phyloP scores from a whole-genome alignment of 37 sponge, comb jelly and placozoan species.

The Chondrilla cf. caribensis region DNA sequence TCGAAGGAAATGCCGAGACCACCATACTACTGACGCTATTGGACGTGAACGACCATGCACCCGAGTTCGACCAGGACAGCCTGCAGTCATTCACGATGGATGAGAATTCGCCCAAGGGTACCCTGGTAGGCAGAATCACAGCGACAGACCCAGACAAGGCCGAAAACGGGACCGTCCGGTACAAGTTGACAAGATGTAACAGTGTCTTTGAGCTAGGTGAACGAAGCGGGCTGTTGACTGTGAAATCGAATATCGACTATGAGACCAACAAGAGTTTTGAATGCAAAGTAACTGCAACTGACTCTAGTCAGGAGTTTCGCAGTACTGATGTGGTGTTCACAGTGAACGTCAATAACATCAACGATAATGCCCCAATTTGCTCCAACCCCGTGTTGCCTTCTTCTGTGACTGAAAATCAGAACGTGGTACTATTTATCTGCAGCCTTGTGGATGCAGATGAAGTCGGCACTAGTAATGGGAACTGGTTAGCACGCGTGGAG shows the following conservation, averaged over 20 bases:
- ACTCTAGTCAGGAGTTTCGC: background rate
- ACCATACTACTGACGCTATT: conserved; percentile 12
- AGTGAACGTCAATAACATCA: background rate
- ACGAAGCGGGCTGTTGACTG: background rate
- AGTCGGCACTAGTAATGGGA: no score
- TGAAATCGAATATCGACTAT: background rate
- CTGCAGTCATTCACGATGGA: background rate
- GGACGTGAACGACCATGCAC: conserved; percentile 72
- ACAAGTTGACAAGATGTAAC: background rate
- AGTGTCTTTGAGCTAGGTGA: background rate
- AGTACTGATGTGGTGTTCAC: background rate
- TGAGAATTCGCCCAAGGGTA: background rate
- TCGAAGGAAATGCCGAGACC: background rate
- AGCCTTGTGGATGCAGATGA: no score
- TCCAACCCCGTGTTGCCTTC: no score
- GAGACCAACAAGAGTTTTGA: background rate
- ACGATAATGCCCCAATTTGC: background rate
- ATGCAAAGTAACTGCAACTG: background rate
- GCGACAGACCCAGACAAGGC: background rate
- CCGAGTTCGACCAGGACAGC: conserved; percentile 24
- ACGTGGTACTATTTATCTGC: no score
- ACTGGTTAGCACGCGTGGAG: no score
- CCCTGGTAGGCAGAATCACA: background rate
- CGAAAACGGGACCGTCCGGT: background rate
- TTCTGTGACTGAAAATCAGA: no score